Base-by-base conservation (phyloP, 2,888 invertebrate genomes). In the Troides helena region DNA sequence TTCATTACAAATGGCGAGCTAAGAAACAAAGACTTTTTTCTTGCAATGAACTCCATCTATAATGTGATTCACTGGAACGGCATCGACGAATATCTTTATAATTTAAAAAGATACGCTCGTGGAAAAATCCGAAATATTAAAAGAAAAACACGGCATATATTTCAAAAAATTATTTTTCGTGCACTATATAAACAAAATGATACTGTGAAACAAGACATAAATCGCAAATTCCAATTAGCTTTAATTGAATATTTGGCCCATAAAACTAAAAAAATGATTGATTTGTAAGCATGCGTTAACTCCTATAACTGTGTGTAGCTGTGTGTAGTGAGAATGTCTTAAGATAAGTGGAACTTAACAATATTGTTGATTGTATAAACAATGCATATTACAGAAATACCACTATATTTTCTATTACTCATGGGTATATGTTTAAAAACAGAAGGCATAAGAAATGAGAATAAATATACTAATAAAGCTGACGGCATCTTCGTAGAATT, bases 21-120 rank as follows among this genome's bases (percentile, higher is more conserved):
- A 3, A 76, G 68, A 59, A 77, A 78, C 61, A 78, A 79, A 18
- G 77, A 80, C 0, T 87, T 85, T 70, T 82, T 89, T 72, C 58
- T 67, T 21, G 75, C 78, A 1, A 80, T 86, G 72, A 88, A 90
- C 71, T 70, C 77, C 5, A 79, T 89, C 53, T 90, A 80, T 72
- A 75, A 70, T 12, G 50, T 73, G 2, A 63, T 70, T 5, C 76
- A 83, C 43, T 81, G 82, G 46, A 72, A 74, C 25, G 81, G 80
- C 76, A 78, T 89, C 76, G 86, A 87, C 57, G 78, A 83, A 67
- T 90, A 88, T 71, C 76, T 89, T 71, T 85, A 83, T 71, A 58
- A 75, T 17, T 74, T 89, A 8, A 85, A 79, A 68, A 76, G 70
- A 68, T 89, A 79, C 58, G 88, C 85, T 1, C 75, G 74, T 62